Base-by-base conservation (phyloP, 2,797 vertebrate species). In the Neomorphus geoffroyi region DNA sequence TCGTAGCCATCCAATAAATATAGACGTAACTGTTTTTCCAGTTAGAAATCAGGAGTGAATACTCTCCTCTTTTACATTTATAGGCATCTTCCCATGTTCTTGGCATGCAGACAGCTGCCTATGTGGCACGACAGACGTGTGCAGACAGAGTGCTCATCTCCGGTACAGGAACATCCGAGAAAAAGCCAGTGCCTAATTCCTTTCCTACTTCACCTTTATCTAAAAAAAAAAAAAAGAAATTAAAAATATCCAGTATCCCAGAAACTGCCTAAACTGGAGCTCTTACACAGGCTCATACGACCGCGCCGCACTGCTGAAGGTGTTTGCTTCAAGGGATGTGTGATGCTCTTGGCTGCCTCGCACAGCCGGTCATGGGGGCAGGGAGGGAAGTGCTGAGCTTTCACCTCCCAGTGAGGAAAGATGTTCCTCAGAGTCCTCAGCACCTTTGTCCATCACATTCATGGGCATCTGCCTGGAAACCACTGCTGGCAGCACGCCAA, bases 1-100 rank as follows among this genome's bases (percentile, higher is more conserved):
- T 39, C 35, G 39, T 16, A 23, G 69, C 73, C 19, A 13, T 64
- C 71, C 86, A 91, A 79, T 7, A 81, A 84, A 92, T 41, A 85
- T 11, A 93, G 91, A 33, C 89, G 74, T 53, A 91, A 78, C 70
- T 83, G 65, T 57, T 94, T 96, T 95, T 95, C 90, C 95, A 96
- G 80, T 70, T 83, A 51, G 24, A 39, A 56, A 9, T 35, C 51
- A 80, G 77, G 64, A 91, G 75, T 21, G 72, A 88, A 58, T 11
- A 26, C 41, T 73, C 65, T 73, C 43, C 53, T 61, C 62, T 45
- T 51, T 46, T 66, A 48, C 50, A 32, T 86, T 83, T 87, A 50
- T 33, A 94, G 92, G 71, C 92, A 92, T 58, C 86, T 89, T 73
- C 86, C 60, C n/a, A 0, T 43, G 74, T 69, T 46, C 90, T 66